Base-by-base conservation (phyloP, 2,888 invertebrate genomes). In the Drosophila maculinotata region DNA sequence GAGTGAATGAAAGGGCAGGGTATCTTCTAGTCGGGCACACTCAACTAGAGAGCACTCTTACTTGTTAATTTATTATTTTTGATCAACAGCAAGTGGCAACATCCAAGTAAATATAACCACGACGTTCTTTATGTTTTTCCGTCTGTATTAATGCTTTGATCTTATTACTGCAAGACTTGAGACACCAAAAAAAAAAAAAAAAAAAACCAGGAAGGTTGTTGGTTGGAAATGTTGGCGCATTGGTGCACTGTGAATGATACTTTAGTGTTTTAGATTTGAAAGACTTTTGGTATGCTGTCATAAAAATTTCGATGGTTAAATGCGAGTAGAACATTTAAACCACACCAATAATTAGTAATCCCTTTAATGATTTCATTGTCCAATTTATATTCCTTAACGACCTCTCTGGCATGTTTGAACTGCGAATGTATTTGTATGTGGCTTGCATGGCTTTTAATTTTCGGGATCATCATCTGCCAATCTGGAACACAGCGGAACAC, bases 311-410 rank as follows among this genome's bases (percentile, higher is more conserved):
- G 63, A 45, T 63, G 60, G 62, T 48, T 71, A 81, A 67, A 76
- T 60, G 42, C 30, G 56, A 58, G 65, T 51, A 39, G 62, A 59
- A 58, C 70, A 71, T 77, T 77, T 77, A 69, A 81, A 54, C 23
- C 70, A 45, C 62, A 47, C 62, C 58, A 65, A 76, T 60, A 79
- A 80, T 85, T 80, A 88, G 70, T 66, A 79, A 68, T 20, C 36
- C 70, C 65, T 68, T 88, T 89, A 90, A 90, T 90, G 83, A 88
- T 89, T 89, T 90, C 84, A 90, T 90, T 90, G 88, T 86, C 83
- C 87, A 88, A 84, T 90, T 89, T 89, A 89, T 89, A 77, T 77
- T 74, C 79, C 67, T 82, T 89, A 89, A 89, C 89, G 83, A 88
- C 81, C 84, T 73, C 70, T 65, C 57, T 31, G 56, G 35, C 64